Percentiles rank a stretch among this genome's conserved stretches.
Conservation (phyloP, 1,140 invertebrate genomes). For the Onthophagus taurus region DNA sequence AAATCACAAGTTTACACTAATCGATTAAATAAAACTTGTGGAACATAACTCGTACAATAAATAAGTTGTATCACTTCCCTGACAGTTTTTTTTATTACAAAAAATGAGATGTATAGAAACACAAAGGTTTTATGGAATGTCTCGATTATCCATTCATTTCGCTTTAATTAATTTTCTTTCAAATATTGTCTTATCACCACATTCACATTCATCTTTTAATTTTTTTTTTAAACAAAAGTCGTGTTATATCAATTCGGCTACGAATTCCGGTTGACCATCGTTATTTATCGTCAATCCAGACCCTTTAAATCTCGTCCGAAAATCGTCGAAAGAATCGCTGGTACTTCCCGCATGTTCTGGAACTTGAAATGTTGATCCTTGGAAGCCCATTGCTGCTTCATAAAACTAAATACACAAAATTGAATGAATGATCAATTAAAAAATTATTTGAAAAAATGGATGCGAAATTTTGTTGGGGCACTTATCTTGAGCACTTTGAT, state of each 20-base stretch:
- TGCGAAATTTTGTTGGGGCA: no score
- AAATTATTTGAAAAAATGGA: background rate
- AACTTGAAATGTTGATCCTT: conserved; percentile 64
- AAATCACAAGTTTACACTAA: no score
- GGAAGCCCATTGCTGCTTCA: conserved; percentile 54
- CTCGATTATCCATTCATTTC: background rate
- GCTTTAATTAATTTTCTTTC: background rate
- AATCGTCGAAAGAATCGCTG: conserved; percentile 14
- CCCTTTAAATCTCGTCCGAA: conserved; percentile 35
- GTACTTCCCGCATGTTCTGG: conserved; percentile 32
- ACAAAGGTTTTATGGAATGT: conserved; percentile 4
- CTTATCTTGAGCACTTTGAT: no score
- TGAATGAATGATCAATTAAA: conserved; percentile 6
- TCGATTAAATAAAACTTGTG: no score
- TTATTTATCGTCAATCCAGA: conserved; percentile 46
- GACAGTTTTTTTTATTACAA: no score
- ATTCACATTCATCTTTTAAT: no score
- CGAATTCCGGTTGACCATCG: conserved; percentile 57
- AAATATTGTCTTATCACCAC: conserved; percentile 23
- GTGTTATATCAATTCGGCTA: conserved; percentile 57
- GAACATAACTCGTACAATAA: no score
- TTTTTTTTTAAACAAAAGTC: conserved; percentile 13
- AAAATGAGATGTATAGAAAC: no score
- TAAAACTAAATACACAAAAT: conserved; percentile 51
- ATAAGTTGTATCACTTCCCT: no score